Evolutionary conservation across 2,113 vertebrate genomes (phyloP), one percentile per base, ranked within the genome.

Genomic region (Notothenia rossii): DNA sequence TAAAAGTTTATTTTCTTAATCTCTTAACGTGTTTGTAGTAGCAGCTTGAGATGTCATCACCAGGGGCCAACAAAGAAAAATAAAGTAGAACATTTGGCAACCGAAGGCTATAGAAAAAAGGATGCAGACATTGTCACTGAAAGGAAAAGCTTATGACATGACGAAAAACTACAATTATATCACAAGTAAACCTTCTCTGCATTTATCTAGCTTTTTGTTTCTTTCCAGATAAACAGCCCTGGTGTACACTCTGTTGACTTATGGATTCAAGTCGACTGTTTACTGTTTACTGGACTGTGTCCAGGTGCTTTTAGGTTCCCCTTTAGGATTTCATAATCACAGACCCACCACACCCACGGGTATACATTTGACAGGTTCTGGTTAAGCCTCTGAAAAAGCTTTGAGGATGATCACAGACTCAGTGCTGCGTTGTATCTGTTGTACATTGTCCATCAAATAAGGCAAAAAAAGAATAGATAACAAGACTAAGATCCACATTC

Each of bases 1-100:
- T 90, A 87, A 92, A 89, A 59, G 15, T 20, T 79, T 66, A 81
- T 87, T 85, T 83, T 90, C 83, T 79, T 56, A 68, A 85, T 53
- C 13, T 72, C 25, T 75, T 11, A 48, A 58, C 4, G 4, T 61
- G 40, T 75, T 70, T 20, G 14, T 48, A 8, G 9, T n/a, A 14
- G 63, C 15, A 18, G 15, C 15, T 22, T 50, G 2, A 56, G 45
- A 75, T 74, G 70, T 77, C 55, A 58, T 59, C 77, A 62, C 64
- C 55, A 81, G 60, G 18, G 79, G 36, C 60, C 63, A 74, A 71
- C 55, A 86, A 67, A 84, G 40, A 56, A 63, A 62, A 10, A 13
- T 5, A 18, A 63, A 36, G 20, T 14, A 2, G 17, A 1, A 17
- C 17, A 12, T 55, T 11, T 69, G 36, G 7, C 45, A 20, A n/a